These are phyloP conservation scores for Zeus faber DNA, from an alignment of 2,113 vertebrate genomes.

Conservation along the genomic window DNA sequence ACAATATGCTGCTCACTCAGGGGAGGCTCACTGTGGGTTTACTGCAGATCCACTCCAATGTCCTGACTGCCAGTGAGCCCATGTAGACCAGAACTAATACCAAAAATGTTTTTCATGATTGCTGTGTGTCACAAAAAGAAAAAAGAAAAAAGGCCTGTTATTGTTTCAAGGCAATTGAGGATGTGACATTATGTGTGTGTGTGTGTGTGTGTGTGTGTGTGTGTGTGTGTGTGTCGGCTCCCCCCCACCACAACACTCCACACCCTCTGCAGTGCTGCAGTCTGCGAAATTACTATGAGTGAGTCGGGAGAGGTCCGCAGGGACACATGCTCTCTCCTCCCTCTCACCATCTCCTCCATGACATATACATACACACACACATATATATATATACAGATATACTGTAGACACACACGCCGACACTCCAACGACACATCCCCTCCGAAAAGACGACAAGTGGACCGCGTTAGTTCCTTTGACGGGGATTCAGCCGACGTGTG, in stretches of 20 bases:
- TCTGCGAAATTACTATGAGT: conserved; percentile 68
- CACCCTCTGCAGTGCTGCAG: conserved; percentile 69
- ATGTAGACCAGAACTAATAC: too few relatives aligned
- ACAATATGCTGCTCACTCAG: too few relatives aligned
- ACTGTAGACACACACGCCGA: background rate
- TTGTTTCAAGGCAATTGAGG: background rate
- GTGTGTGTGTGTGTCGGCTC: conserved; percentile 53
- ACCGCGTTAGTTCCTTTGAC: too few relatives aligned
- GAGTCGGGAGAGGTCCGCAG: conserved; percentile 41
- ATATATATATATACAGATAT: background rate
- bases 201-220: conserved; percentile 43
- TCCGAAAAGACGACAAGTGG: background rate
- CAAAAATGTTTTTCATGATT: too few relatives aligned
- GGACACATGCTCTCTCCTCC: conserved; percentile 57
- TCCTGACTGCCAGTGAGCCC: too few relatives aligned
- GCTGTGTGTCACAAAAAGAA: conserved; percentile 25
- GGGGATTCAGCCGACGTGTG: too few relatives aligned
- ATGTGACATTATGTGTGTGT: conserved; percentile 18
- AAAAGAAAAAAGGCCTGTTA: background rate
- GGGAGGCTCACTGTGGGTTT: too few relatives aligned
- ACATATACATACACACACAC: conserved; percentile 5
- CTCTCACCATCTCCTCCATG: conserved; percentile 34
- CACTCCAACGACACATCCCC: background rate
- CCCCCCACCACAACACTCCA: conserved; percentile 44
- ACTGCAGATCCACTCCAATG: too few relatives aligned